Conservation (phyloP, 1,140 invertebrate species). For the Macrobrachium nipponense region DNA sequence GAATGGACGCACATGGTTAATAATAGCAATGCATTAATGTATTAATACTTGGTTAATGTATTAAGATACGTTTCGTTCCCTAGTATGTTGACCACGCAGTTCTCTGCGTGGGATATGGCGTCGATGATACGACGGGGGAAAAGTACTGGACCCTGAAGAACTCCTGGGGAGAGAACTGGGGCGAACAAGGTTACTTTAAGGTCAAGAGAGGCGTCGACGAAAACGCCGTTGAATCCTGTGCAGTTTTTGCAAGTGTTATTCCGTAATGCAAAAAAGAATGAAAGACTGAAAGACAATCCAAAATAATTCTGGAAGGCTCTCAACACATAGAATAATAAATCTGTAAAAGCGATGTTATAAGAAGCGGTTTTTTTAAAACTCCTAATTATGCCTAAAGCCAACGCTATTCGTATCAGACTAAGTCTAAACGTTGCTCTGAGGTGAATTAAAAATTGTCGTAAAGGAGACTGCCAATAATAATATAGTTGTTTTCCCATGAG, state of each 20-base stretch:
- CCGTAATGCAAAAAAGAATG: neutral
- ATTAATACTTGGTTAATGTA: neutral
- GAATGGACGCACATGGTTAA: no score
- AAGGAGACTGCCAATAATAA: no score
- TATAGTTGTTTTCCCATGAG: no score
- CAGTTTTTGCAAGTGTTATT: conserved; percentile 63
- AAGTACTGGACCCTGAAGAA: conserved; percentile 71
- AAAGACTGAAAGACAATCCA: no score
- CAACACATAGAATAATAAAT: no score
- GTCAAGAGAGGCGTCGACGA: conserved; percentile 72
- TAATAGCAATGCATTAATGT: neutral
- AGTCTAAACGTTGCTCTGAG: no score
- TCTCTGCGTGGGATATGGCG: conserved; percentile 72
- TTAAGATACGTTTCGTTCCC: neutral
- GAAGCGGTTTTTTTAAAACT: no score
- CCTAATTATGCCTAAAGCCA: no score
- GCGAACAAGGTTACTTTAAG: conserved; percentile 71
- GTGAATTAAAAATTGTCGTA: no score
- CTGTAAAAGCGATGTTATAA: no score
- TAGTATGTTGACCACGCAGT: conserved; percentile 71
- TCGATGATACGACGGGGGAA: conserved; percentile 66
- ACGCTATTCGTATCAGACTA: no score
- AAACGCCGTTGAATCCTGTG: conserved; percentile 69
- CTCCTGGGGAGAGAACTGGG: conserved; percentile 74
- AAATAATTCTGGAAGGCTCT: no score